Evolutionary conservation across 2,113 vertebrate genomes (phyloP), one percentile per base, ranked within the genome.

Genomic region (Anarhynchus alexandrinus): DNA sequence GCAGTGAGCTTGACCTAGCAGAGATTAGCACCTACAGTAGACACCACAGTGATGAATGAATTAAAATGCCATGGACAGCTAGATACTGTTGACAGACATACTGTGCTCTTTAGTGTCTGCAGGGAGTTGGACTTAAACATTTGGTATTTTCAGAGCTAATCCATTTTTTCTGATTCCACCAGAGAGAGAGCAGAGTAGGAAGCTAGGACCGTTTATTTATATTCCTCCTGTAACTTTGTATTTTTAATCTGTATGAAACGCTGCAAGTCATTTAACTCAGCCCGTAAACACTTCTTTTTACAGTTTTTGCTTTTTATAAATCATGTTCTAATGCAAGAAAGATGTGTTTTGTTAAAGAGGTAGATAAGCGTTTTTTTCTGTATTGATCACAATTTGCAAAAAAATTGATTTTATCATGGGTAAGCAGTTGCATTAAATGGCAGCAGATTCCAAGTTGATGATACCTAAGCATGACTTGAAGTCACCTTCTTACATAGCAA

Each of bases 191-290:
- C 40, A 55, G n/a, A 91, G 67, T 22, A 51, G 32, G 49, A 70
- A 69, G 54, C 54, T 30, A 12, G 26, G 51, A 18, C 9, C 1
- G 1, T 86, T 93, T 90, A 36, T 90, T 96, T 86, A n/a, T n/a
- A 57, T 62, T 77, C 54, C 34, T 70, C 42, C 43, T 71, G 34
- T 70, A 45, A 72, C 51, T 82, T 73, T 51, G 45, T n/a, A 25
- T 57, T 47, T 93, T 83, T 83, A 62, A 58, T 91, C 66, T 82
- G 19, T 45, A n/a, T 57, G 65, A 96, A 94, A 94, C 72, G 69
- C 38, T 94, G 66, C 72, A 40, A 82, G 92, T 91, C 72, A 65
- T 90, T 96, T 80, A 59, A 73, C 57, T 88, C 65, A 32, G 64
- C 29, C n/a, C 57, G 34, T 62, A 79, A 72, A 45, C 26, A 27